A percentile compares a stretch with the other conserved stretches of the same genome.
Conservation (phyloP, 2,797 vertebrate genomes). For the Hippoglossus hippoglossus region DNA sequence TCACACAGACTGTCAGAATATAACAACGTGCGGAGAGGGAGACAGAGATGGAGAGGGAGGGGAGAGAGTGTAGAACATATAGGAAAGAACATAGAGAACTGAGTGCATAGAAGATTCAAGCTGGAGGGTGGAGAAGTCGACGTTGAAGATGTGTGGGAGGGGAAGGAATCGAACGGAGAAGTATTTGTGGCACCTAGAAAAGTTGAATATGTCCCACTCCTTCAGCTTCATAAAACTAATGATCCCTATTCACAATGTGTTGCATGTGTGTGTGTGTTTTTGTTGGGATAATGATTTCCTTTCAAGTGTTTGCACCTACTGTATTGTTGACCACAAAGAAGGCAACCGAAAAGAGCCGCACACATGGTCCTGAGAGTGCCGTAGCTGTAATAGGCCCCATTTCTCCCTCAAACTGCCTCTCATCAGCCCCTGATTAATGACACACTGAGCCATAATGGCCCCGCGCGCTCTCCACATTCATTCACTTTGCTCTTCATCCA, state of each 20-base stretch:
- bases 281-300: constrained; percentile 49
- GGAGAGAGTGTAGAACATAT: constrained; percentile 52
- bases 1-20: constrained; percentile 58
- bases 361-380: constrained; percentile 63
- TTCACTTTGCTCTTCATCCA: constrained; percentile 68
- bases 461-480: constrained; percentile 60
- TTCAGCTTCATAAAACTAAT: constrained; percentile 39
- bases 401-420: constrained; percentile 71
- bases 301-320: constrained; percentile 57
- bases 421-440: constrained; percentile 81
- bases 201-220: constrained; percentile 29
- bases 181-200: constrained; percentile 15
- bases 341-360: constrained; percentile 47
- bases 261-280: not conserved
- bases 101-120: constrained; percentile 60
- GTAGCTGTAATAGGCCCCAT: constrained; percentile 68
- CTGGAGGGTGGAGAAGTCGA: constrained; percentile 51
- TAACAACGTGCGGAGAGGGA: constrained; percentile 49
- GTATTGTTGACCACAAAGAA: constrained; percentile 63
- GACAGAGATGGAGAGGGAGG: constrained; percentile 41
- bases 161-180: constrained; percentile 10
- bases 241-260: constrained; percentile 24
- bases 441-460: constrained; percentile 72
- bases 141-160: constrained; percentile 43
- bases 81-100: constrained; percentile 57